Percentiles rank a stretch among this genome's conserved stretches.
These are phyloP conservation scores for Ectropis crepuscularia DNA, from an alignment of 2,888 invertebrate species.

Conservation along the genomic window DNA sequence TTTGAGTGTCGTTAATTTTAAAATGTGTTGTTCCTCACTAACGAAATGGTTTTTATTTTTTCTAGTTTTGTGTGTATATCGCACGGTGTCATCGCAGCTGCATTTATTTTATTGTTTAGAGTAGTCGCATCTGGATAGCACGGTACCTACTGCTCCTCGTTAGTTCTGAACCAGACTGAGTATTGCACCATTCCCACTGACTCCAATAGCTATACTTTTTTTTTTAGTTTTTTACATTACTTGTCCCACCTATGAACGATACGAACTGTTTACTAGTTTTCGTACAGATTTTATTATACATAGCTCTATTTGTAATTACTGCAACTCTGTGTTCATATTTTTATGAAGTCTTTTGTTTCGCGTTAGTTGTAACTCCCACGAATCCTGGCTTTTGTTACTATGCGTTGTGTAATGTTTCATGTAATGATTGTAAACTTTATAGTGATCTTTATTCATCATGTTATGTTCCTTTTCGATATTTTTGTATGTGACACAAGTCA, in stretches of 20 bases:
- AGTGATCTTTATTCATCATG: not conserved
- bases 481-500: not conserved
- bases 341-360: conserved; percentile 57
- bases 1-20: conserved; percentile 37
- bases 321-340: conserved; percentile 58
- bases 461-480: not conserved
- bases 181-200: conserved; percentile 62
- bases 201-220: conserved; percentile 53
- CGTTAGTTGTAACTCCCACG: conserved; percentile 58
- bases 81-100: conserved; percentile 41
- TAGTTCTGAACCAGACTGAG: conserved; percentile 58
- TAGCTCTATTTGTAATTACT: conserved; percentile 43
- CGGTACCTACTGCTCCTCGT: conserved; percentile 38
- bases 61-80: conserved; percentile 35
- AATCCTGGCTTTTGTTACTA: conserved; percentile 11
- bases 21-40: conserved; percentile 42
- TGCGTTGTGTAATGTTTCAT: conserved; percentile 29
- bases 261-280: conserved; percentile 58
- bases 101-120: conserved; percentile 47
- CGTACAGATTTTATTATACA: conserved; percentile 49
- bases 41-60: conserved; percentile 26
- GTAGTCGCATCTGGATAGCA: conserved; percentile 40
- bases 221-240: conserved; percentile 52
- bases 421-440: not conserved
- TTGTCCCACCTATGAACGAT: conserved; percentile 70